phyloP scores from a whole-genome alignment of 1,140 invertebrate genomes.

The Anastatus disparis region DNA sequence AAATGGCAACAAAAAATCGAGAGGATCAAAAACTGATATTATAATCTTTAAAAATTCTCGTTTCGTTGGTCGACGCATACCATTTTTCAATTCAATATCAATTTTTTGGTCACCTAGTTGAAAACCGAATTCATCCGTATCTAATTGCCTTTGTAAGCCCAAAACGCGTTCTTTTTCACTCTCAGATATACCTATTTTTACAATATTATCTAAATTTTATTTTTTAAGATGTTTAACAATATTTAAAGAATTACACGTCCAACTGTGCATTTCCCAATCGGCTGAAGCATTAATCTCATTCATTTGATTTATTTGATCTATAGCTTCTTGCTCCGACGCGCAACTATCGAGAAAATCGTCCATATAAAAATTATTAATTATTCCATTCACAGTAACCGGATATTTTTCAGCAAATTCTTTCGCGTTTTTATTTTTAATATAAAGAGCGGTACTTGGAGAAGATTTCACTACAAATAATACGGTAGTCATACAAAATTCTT shows the following conservation, averaged over 20 bases:
- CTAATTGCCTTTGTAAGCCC: neutral
- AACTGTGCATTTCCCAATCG: neutral
- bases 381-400: too few relatives aligned
- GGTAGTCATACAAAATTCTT: too few relatives aligned
- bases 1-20: slow-evolving; percentile 56
- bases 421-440: too few relatives aligned
- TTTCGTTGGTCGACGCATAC: neutral
- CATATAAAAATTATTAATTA: too few relatives aligned
- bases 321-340: too few relatives aligned
- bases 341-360: too few relatives aligned
- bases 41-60: slow-evolving; percentile 18
- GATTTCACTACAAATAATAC: too few relatives aligned
- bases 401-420: too few relatives aligned
- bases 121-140: neutral
- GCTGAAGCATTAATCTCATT: neutral
- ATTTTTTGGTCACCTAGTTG: neutral
- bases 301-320: neutral
- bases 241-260: neutral
- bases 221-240: too few relatives aligned
- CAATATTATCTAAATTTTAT: neutral
- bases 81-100: neutral
- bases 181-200: neutral
- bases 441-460: too few relatives aligned
- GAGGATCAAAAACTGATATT: slow-evolving; percentile 55
- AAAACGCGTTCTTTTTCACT: neutral